phyloP scores from a whole-genome alignment of 2,888 invertebrate genomes.

The Geophilus truncorum region DNA sequence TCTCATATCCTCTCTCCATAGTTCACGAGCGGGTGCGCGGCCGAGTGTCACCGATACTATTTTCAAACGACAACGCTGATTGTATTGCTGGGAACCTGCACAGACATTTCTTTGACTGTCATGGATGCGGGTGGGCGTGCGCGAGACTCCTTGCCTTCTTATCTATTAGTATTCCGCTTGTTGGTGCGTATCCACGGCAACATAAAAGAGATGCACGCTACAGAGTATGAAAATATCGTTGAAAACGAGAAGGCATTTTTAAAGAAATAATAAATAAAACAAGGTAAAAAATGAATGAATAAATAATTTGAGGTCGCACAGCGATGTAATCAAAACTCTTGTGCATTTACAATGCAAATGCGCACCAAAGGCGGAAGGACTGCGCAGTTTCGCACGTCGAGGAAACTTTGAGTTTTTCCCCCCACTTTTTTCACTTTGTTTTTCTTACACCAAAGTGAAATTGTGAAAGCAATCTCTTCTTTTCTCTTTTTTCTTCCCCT shows the following conservation, averaged over 20 bases:
- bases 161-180: background rate
- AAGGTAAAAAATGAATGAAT: background rate
- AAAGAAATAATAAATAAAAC: too few species aligned
- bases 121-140: background rate
- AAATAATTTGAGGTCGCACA: background rate
- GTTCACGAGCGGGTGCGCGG: constrained; percentile 13
- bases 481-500: background rate
- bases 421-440: too few species aligned
- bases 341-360: too few species aligned
- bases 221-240: background rate
- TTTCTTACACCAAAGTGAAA: background rate
- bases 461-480: constrained; percentile 5
- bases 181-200: background rate
- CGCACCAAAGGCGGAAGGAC: too few species aligned
- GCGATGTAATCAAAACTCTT: too few species aligned
- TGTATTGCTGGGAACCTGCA: background rate
- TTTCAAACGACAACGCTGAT: constrained; percentile 3
- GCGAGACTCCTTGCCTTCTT: background rate
- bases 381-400: background rate
- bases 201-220: background rate
- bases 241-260: background rate
- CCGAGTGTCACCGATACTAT: constrained; percentile 5
- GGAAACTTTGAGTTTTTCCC: too few species aligned
- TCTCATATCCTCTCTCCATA: constrained; percentile 3
- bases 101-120: constrained; percentile 2